Evolutionary conservation across 2,888 invertebrate genomes (phyloP), one percentile per base, ranked within the genome.

Genomic region (Teleiodes luculella): DNA sequence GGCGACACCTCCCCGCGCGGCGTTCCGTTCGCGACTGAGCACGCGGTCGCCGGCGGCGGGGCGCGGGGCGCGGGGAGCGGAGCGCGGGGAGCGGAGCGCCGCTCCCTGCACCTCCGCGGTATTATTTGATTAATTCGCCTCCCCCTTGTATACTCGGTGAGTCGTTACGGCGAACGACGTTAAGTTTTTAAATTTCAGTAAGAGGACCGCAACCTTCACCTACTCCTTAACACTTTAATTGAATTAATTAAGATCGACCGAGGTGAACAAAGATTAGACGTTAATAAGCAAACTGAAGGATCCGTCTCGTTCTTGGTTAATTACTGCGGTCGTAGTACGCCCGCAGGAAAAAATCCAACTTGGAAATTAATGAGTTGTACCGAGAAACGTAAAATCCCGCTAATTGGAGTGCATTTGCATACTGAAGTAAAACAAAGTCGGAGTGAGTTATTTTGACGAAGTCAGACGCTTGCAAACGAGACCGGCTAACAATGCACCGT

Each of bases 61-160:
- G 18, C 70, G 69, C 63, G 75, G 68, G 70, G 69, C n/a, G n/a
- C n/a, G 60, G 71, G 68, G 62, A 66, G 67, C 66, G 66, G 65
- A 61, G 53, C 63, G 57, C 56, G 61, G 61, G 59, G 55, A 41
- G 57, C 57, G 61, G 61, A 58, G 72, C 64, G 70, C 71, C 67
- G 63, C 49, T 63, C 68, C 65, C 68, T 71, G 71, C 83, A 70
- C 84, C 86, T 74, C 84, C 79, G 83, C 83, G 79, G 86, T 86
- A 88, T 89, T 89, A 89, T 89, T 89, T 89, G 89, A 89, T 89
- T 89, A 89, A 89, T 89, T 89, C 85, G 86, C 87, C 87, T 86
- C 88, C 89, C 83, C 88, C 87, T 87, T 85, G 87, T 86, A 87
- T 83, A 85, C 83, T 83, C 84, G 81, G 77, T 76, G 80, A 86